Base-by-base conservation (phyloP, 1,140 invertebrate species). In the Scaptomyza pallida region DNA sequence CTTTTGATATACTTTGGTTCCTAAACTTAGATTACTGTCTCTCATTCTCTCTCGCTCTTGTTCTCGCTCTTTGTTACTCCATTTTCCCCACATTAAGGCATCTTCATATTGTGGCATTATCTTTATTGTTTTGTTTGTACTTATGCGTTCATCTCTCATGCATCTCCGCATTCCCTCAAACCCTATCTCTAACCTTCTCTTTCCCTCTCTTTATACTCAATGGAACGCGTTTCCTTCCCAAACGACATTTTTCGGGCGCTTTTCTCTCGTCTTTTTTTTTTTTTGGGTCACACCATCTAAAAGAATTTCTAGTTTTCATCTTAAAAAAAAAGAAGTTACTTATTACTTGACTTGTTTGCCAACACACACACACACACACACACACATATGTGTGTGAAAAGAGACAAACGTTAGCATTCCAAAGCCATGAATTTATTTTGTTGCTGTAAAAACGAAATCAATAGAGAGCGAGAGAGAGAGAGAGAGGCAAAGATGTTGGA, bases 241-340 rank as follows among this genome's bases (percentile, higher is more conserved):
- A 37, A n/a, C 33, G 33, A 37, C 26, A 6, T 30, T 30, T n/a
- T n/a, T n/a, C n/a, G n/a, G 33, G 33, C 10, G 3, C 41, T 56
- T 56, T 43, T 30, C 15, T 56, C 9, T 61, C 86, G 80, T 86
- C 41, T 56, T 56, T 43, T 30, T n/a, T 56, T 6, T 61, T 85
- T 86, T 86, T 77, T 85, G 74, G 82, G 81, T 86, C 74, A 80
- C 52, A 63, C 43, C 68, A 65, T 62, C 45, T 48, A 72, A 54
- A 59, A 85, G 81, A 86, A 86, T 85, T 85, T 85, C 82, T 77
- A 85, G 81, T 85, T 85, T 81, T 72, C 70, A 55, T 72, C 40
- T 63, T 43, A n/a, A 48, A 37, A 37, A 37, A n/a, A 70, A 60
- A 57, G 47, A 67, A 72, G 62, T 72, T 60, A 72, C 57, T 70